Conservation (phyloP, 1,140 invertebrate species). For the Listronotus oregonensis region DNA sequence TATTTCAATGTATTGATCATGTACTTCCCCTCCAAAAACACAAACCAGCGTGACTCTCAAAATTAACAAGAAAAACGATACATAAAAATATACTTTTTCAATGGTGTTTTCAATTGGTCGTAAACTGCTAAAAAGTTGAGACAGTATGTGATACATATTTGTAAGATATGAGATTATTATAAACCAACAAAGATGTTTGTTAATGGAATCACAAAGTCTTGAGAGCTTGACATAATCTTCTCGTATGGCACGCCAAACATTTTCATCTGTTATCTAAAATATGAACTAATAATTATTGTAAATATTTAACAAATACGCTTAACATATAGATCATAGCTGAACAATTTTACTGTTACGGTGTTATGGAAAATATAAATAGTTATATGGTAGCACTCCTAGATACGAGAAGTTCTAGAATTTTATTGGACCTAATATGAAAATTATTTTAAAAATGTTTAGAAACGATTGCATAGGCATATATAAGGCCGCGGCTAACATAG, state of each 20-base stretch:
- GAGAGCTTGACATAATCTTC: conserved; percentile 32
- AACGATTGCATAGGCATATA: too few species aligned
- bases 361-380: too few species aligned
- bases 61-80: conserved; percentile 64
- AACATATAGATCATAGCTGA: too few species aligned
- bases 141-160: conserved; percentile 36
- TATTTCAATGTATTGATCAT: conserved; percentile 64
- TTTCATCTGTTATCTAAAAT: conserved; percentile 24
- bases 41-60: conserved; percentile 62
- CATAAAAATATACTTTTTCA: conserved; percentile 61
- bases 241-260: conserved; percentile 32
- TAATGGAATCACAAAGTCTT: conserved; percentile 19
- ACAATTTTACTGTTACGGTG: too few species aligned
- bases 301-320: too few species aligned
- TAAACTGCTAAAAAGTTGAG: conserved; percentile 37
- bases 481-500: too few species aligned
- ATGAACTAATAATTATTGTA: too few species aligned
- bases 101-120: conserved; percentile 21
- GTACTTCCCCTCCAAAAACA: conserved; percentile 61
- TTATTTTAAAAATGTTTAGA: too few species aligned
- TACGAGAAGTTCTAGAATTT: too few species aligned
- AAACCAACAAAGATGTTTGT: conserved; percentile 28
- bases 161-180: conserved; percentile 31
- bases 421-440: too few species aligned
- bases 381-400: too few species aligned